Conservation (phyloP, 1,140 invertebrate species). For the Saccostrea echinata region DNA sequence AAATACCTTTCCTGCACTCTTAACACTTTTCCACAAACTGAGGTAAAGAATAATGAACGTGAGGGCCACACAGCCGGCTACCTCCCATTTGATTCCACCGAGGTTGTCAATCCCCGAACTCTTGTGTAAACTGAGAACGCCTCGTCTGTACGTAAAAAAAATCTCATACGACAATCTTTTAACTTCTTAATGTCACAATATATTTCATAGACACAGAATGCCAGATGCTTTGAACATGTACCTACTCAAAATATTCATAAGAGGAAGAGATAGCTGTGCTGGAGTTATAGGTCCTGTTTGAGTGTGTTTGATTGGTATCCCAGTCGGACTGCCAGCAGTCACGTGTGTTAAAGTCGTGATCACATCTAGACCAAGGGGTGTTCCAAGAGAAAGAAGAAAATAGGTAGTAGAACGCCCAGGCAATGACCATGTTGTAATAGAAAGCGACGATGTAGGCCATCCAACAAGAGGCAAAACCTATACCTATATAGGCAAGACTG, state of each 20-base stretch:
- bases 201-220: not conserved
- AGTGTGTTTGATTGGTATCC: constrained; percentile 86
- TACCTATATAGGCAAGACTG: constrained; percentile 65
- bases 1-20: constrained; percentile 82
- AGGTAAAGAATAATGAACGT: constrained; percentile 81
- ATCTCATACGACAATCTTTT: not conserved
- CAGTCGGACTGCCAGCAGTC: constrained; percentile 88
- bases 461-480: constrained; percentile 81
- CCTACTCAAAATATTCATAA: constrained; percentile 72
- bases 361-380: constrained; percentile 96
- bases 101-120: constrained; percentile 75
- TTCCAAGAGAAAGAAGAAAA: constrained; percentile 94
- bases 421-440: constrained; percentile 99
- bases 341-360: constrained; percentile 85
- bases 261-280: constrained; percentile 63
- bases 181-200: not conserved
- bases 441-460: constrained; percentile 99
- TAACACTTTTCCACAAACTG: constrained; percentile 82
- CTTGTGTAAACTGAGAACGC: constrained; percentile 73
- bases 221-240: constrained; percentile 8
- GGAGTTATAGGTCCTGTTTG: constrained; percentile 55
- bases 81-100: constrained; percentile 79
- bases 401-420: constrained; percentile 98
- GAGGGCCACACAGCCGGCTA: constrained; percentile 79
- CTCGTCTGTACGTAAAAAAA: constrained; percentile 67